phyloP scores from a whole-genome alignment of 1,140 invertebrate genomes.

The Tribolium madens region DNA sequence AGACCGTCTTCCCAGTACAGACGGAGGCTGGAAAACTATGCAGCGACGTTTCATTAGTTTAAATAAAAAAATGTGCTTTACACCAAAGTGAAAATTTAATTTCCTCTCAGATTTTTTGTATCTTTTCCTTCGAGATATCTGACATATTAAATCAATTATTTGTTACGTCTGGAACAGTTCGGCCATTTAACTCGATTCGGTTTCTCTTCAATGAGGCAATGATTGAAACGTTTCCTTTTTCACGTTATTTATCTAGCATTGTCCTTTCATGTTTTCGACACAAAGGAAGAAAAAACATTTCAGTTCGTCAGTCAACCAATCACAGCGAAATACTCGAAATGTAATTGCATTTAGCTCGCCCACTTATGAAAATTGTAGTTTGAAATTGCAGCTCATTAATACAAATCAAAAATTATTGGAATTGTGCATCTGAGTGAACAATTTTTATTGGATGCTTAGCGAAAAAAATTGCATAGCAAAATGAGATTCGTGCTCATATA shows the following conservation, averaged over 20 bases:
- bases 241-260: constrained; percentile 34
- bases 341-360: not conserved
- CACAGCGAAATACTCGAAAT: not conserved
- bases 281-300: constrained; percentile 6
- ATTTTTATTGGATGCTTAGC: not conserved
- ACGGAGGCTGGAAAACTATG: not conserved
- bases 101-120: constrained; percentile 15
- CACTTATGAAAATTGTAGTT: not conserved
- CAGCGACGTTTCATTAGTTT: not conserved
- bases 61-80: not conserved
- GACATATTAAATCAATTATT: constrained; percentile 36
- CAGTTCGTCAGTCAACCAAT: not conserved
- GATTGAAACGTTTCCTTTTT: constrained; percentile 20
- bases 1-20: not conserved
- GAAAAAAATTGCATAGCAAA: constrained; percentile 13
- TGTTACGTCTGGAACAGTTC: constrained; percentile 6
- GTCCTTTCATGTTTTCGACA: constrained; percentile 23
- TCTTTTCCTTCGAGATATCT: not conserved
- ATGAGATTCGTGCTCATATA: constrained; percentile 3
- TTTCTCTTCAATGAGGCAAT: not conserved
- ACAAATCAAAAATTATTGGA: not conserved
- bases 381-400: not conserved
- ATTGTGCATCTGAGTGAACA: not conserved
- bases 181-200: constrained; percentile 20
- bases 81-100: constrained; percentile 1